Evolutionary conservation across 2,797 vertebrate species (phyloP), one percentile per base, ranked within the genome.

Genomic region (Labroides dimidiatus): DNA sequence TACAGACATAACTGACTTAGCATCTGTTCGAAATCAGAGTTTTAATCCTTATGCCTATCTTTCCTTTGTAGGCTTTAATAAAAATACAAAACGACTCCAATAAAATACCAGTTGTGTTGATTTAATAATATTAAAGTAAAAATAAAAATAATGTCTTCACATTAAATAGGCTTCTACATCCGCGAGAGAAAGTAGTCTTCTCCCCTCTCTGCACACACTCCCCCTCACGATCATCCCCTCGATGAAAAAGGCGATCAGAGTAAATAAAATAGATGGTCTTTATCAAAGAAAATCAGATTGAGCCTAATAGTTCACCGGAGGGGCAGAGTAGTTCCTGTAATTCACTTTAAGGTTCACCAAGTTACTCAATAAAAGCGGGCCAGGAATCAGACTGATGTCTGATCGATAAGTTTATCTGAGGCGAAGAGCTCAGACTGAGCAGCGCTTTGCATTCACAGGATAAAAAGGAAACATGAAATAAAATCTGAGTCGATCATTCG

Each of bases 281-380:
- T 85, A 87, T 92, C 87, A 88, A 81, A 85, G 80, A 61, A 81
- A 90, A 92, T 91, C 84, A 85, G 85, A 88, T 90, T 85, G 49
- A 78, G 30, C 73, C 89, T 87, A 90, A 92, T 81, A 90, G 89
- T 90, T 87, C 74, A 90, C 82, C 75, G 82, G 85, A 90, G 87
- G 87, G 84, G 51, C 80, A 66, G 84, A 82, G 85, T 80, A 88
- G 87, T 82, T 89, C 85, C 84, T 87, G 79, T 91, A 90, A 92
- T 91, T 80, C 88, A 91, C 91, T 91, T 91, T 87, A 85, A 91
- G 88, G 83, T 85, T 87, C 88, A 86, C 84, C 87, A 90, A 88
- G 84, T 89, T 86, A 90, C 87, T 91, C 87, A 91, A 89, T 91
- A 88, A 89, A 85, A 74, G 71, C 54, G 67, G 80, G 86, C 87